phyloP scores from a whole-genome alignment of 2,113 vertebrate genomes.

The Bufo bufo region DNA sequence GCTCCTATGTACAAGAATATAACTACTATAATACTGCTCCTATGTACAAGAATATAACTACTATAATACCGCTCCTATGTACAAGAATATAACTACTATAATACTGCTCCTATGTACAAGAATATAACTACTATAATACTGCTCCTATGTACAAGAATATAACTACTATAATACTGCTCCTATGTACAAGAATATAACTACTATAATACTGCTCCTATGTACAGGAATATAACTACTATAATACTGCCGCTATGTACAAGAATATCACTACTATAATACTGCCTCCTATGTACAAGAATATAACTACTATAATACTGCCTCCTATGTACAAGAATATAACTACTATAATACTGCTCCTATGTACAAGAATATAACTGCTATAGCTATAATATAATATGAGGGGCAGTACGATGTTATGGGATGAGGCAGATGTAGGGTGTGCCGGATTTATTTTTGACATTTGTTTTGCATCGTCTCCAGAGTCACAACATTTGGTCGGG shows the following conservation, averaged over 20 bases:
- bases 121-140: not conserved
- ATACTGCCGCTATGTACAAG: not conserved
- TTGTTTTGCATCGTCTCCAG: not conserved
- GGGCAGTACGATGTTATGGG: too few relatives aligned
- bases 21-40: constrained; percentile 1
- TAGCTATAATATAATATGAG: too few relatives aligned
- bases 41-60: not conserved
- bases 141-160: not conserved
- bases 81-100: constrained; percentile 2
- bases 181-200: too few relatives aligned
- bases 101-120: too few relatives aligned
- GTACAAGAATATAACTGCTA: too few relatives aligned
- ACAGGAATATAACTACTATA: not conserved
- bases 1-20: not conserved
- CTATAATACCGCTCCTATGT: not conserved
- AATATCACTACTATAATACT: too few relatives aligned
- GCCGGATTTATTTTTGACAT: not conserved
- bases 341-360: too few relatives aligned
- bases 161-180: not conserved
- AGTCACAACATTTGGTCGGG: not conserved
- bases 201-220: too few relatives aligned
- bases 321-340: too few relatives aligned
- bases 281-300: too few relatives aligned
- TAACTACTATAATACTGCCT: not conserved
- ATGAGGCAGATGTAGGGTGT: not conserved